Base-by-base conservation (phyloP, 2,888 invertebrate species). In the Tipula confusa region DNA sequence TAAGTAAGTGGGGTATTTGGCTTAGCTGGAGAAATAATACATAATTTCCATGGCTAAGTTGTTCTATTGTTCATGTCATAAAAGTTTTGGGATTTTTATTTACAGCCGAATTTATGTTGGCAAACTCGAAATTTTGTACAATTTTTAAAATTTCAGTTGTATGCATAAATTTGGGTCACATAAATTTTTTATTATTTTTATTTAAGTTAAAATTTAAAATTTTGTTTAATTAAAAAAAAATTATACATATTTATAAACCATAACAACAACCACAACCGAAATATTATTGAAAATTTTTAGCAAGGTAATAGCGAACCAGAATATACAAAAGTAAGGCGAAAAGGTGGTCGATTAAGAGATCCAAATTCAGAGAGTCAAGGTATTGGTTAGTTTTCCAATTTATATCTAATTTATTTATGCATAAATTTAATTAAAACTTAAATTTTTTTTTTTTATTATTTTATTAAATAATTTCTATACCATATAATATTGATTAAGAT, bases 361-460 rank as follows among this genome's bases (percentile, higher is more conserved):
- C 95, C 95, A 13, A 95, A 95, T 90, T 95, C 95, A 1, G 95
- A 95, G 88, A 95, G 95, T 88, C 95, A 95, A 94, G 95, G 95
- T 95, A 92, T 87, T 82, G 80, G 80, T 80, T 80, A 80, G 80
- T 80, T 80, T 31, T 80, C 80, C 80, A 29, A 80, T 80, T 80
- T 80, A 64, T 33, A 64, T 64, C 64, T 64, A 64, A 24, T 24
- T 64, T 24, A 64, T 64, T n/a, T n/a, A n/a, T n/a, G n/a, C n/a
- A 64, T 64, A 24, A 24, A 43, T 18, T 64, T 64, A 64, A 64
- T 64, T n/a, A 64, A 33, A 9, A 33, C 24, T n/a, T 18, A 15
- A 31, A 33, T 33, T 82, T 18, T 33, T 24, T 33, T 82, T 82
- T 33, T 18, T 13, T n/a, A 18, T 82, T 79, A 24, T 82, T 2